These are phyloP conservation scores for Nasonia longicornis DNA, from an alignment of 1,140 invertebrate genomes.

Conservation along the genomic window DNA sequence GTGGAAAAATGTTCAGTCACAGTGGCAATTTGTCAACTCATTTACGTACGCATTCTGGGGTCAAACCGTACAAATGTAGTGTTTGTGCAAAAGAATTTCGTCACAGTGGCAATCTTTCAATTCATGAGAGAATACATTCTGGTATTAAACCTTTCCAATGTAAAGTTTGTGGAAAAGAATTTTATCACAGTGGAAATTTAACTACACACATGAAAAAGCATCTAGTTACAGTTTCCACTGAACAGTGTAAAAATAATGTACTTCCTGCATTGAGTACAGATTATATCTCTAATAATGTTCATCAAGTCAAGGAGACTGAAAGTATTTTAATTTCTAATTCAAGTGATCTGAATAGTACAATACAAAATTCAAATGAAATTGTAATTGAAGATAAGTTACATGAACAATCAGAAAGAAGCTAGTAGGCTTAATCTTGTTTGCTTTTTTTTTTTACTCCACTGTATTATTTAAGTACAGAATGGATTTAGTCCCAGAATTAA, in stretches of 20 bases:
- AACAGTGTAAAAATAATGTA: conserved; percentile 51
- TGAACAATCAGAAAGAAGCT: conserved; percentile 39
- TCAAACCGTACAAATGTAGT: conserved; percentile 70
- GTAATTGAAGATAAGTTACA: conserved; percentile 15
- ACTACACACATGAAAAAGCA: conserved; percentile 70
- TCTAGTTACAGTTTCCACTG: conserved; percentile 49
- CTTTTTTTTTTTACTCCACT: conserved; percentile 3
- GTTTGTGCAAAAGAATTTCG: conserved; percentile 71
- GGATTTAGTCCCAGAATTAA: conserved; percentile 16
- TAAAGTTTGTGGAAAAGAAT: conserved; percentile 77
- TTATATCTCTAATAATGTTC: conserved; percentile 31
- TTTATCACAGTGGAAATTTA: conserved; percentile 75
- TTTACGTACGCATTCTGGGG: conserved; percentile 71
- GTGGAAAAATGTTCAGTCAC: conserved; percentile 72
- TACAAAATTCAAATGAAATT: conserved; percentile 29
- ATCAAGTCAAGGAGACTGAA: conserved; percentile 39
- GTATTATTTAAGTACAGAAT: conserved; percentile 14
- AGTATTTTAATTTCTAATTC: conserved; percentile 28
- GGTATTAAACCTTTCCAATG: conserved; percentile 76
- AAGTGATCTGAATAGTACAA: conserved; percentile 24
- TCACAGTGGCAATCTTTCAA: conserved; percentile 71
- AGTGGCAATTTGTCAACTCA: conserved; percentile 73
- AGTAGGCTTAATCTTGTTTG: conserved; percentile 30
- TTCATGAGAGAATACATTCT: conserved; percentile 70
- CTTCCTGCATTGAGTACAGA: conserved; percentile 45